Base-by-base conservation (phyloP, 2,113 vertebrate genomes). In the Sitta europaea region DNA sequence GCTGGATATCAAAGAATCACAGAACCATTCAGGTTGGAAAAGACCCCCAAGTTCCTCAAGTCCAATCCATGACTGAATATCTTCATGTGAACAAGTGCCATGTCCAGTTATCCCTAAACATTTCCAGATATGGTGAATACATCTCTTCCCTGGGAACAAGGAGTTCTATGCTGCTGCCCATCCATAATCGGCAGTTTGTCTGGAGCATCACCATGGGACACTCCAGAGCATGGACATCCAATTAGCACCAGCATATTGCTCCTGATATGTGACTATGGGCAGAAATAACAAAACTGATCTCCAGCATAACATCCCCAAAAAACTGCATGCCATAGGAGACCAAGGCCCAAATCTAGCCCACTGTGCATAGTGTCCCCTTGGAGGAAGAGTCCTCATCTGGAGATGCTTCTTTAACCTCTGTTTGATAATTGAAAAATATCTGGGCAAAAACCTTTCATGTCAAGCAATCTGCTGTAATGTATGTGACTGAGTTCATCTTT, bases 311-410 rank as follows among this genome's bases (percentile, higher is more conserved):
- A 59, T 35, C 13, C 3, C 12, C 17, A n/a, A 24, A 66, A 48
- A 43, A 5, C 14, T 42, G 10, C 13, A 78, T 2, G 1, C 5
- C 31, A 18, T 35, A 25, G 47, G 11, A 62, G 21, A 82, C 15
- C 2, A 63, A 50, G 22, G 18, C 29, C 5, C 17, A 40, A 6
- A 31, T 67, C 17, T 43, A 47, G 12, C 11, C 6, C n/a, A 36
- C 9, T 14, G 19, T 10, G 3, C 31, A 47, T 1, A 53, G 10
- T 51, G 9, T 1, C 19, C 4, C 22, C 5, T 47, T 38, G 21
- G 12, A 59, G 7, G 12, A 93, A 50, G 5, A 22, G n/a, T 9
- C 7, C 2, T 90, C 11, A 48, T 7, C 5, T 42, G 20, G 10
- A 54, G 4, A 22, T 88, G 18, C 13, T 74, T 67, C 10, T 58